Base-by-base conservation (phyloP, 2,888 invertebrate genomes). In the Gonocerus acuteangulatus region DNA sequence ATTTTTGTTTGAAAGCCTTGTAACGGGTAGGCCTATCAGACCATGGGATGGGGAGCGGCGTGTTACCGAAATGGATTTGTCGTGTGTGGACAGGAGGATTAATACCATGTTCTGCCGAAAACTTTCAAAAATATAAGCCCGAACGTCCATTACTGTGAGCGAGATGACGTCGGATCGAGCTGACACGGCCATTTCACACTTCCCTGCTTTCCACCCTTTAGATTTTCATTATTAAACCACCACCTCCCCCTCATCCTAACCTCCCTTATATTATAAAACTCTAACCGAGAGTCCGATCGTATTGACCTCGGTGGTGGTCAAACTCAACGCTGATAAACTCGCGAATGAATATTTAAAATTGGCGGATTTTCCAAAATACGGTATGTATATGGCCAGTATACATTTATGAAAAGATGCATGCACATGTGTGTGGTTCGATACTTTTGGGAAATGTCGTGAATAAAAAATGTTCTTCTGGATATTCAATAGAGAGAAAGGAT, bases 181-280 rank as follows among this genome's bases (percentile, higher is more conserved):
- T 34, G 57, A 57, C 57, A 57, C 47, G 57, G 45, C 57, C 45
- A 57, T 57, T 57, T 57, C 57, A 57, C 44, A 57, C 57, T 21
- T 47, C 19, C 21, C 47, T 47, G 16, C 47, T 21, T 19, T 19
- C 9, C 9, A 39, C 47, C 54, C 15, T 9, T 23, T 9, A 15
- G 54, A 54, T 54, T 54, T 54, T 54, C 57, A 57, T 57, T 45
- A 27, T 19, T 57, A 32, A 57, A 22, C 16, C 45, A 22, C 44
- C 44, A 19, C 54, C 4, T n/a, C 54, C 39, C 39, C 54, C 54
- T 16, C 48, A 11, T 19, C n/a, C 21, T 7, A 2, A 18, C 21
- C 16, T 7, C 9, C 21, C 11, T 4, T 54, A 27, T 27, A 27
- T 27, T 27, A 27, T 39, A 39, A 39, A 39, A 39, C 39, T n/a